A percentile compares a stretch with the other conserved stretches of the same genome.
Conservation (phyloP, 2,888 invertebrate genomes). For the Halictus quadricinctus region DNA sequence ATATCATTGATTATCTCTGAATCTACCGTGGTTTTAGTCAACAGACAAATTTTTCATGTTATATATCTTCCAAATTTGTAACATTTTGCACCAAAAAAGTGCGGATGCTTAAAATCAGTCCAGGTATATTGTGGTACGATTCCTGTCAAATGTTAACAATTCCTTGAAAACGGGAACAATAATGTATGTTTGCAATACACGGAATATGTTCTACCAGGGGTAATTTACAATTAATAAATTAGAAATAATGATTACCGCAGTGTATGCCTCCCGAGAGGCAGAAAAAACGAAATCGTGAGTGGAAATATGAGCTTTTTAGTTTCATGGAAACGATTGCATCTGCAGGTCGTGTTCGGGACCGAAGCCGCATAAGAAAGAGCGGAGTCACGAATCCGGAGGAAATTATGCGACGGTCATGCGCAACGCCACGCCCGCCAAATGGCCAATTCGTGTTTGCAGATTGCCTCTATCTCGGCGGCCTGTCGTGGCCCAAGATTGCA, state of each 20-base stretch:
- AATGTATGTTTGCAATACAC: not conserved
- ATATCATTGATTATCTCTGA: not conserved
- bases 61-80: not conserved
- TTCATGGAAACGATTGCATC: slow-evolving; percentile 17
- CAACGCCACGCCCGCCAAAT: slow-evolving; percentile 79
- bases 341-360: slow-evolving; percentile 54
- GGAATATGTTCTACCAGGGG: not conserved
- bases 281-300: not conserved
- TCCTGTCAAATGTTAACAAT: not conserved
- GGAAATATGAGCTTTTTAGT: not conserved
- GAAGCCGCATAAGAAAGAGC: slow-evolving; percentile 61
- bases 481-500: slow-evolving; percentile 77
- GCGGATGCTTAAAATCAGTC: too few species aligned
- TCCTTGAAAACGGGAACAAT: not conserved
- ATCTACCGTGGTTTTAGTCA: not conserved
- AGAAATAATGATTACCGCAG: not conserved
- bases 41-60: not conserved
- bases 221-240: not conserved
- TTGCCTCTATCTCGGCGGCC: slow-evolving; percentile 81
- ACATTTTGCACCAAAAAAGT: not conserved
- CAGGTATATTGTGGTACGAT: too few species aligned
- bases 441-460: slow-evolving; percentile 82
- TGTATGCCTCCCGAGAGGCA: not conserved
- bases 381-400: slow-evolving; percentile 69
- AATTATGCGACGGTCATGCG: slow-evolving; percentile 74